phyloP scores from a whole-genome alignment of 2,113 vertebrate genomes.

The Struthidea cinerea region DNA sequence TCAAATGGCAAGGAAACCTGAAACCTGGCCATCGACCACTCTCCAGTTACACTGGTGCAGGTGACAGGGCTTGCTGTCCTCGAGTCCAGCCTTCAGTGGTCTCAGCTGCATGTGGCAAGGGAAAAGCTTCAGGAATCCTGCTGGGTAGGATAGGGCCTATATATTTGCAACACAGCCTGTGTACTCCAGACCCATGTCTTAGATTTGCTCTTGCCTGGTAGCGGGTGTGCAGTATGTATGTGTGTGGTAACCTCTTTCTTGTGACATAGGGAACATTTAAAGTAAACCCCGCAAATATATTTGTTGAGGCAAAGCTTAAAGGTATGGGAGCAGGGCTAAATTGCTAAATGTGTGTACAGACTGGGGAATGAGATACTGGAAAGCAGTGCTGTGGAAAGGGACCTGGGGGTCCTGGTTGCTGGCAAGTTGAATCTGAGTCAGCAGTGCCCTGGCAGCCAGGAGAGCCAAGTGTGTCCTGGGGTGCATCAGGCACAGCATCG shows the following conservation, averaged over 20 bases:
- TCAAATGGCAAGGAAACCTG: background rate
- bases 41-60: background rate
- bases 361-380: background rate
- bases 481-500: fast-evolving
- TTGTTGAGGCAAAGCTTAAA: background rate
- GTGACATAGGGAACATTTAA: background rate
- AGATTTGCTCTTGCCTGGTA: background rate
- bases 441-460: background rate
- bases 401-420: fast-evolving
- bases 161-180: background rate
- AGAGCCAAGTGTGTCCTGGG: fast-evolving
- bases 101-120: background rate
- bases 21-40: background rate
- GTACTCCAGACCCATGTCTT: background rate
- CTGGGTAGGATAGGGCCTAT: background rate
- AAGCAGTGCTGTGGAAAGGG: background rate
- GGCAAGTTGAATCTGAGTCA: fast-evolving
- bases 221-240: background rate
- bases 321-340: background rate
- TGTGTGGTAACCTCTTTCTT: background rate
- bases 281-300: background rate
- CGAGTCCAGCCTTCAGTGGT: background rate
- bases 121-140: background rate
- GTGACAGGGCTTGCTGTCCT: background rate
- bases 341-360: background rate